Evolutionary conservation across 2,113 vertebrate species (phyloP).

Genomic region (Poecilia latipinna): DNA sequence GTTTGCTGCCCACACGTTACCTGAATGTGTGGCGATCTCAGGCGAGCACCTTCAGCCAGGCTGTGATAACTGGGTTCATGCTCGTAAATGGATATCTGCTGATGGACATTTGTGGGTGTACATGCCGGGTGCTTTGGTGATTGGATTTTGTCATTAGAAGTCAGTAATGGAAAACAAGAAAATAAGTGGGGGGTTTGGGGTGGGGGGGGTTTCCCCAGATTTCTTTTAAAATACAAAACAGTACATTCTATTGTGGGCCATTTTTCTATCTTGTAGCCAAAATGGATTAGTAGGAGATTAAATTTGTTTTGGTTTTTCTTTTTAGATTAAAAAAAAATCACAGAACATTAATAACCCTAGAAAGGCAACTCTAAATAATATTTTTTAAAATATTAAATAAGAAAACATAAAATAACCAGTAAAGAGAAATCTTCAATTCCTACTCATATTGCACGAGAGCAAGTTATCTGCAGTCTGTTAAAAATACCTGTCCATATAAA

Average conservation of each 20-base stretch:
- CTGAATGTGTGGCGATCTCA: constrained; percentile 54
- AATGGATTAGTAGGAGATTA: too few species aligned
- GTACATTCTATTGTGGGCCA: too few species aligned
- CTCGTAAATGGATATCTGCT: constrained; percentile 48
- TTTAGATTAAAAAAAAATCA: too few species aligned
- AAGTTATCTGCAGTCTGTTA: too few species aligned
- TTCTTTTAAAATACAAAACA: too few species aligned
- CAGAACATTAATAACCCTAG: too few species aligned
- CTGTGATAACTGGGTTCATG: constrained; percentile 59
- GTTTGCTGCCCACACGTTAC: constrained; percentile 64
- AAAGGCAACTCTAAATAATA: too few species aligned
- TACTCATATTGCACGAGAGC: not conserved
- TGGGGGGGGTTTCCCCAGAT: too few species aligned
- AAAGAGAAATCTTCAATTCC: not conserved
- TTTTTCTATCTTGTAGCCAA: too few species aligned
- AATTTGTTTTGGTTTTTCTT: too few species aligned
- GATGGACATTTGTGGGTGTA: constrained; percentile 32
- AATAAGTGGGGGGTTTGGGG: too few species aligned
- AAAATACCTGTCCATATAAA: not conserved
- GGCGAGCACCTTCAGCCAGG: constrained; percentile 61
- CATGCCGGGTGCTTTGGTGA: not conserved
- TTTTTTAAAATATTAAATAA: not conserved
- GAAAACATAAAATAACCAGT: not conserved
- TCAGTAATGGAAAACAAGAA: too few species aligned
- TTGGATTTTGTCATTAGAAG: not conserved